These are phyloP conservation scores for Brevipalpus yothersi DNA, from an alignment of 1,140 invertebrate species.

Conservation along the genomic window DNA sequence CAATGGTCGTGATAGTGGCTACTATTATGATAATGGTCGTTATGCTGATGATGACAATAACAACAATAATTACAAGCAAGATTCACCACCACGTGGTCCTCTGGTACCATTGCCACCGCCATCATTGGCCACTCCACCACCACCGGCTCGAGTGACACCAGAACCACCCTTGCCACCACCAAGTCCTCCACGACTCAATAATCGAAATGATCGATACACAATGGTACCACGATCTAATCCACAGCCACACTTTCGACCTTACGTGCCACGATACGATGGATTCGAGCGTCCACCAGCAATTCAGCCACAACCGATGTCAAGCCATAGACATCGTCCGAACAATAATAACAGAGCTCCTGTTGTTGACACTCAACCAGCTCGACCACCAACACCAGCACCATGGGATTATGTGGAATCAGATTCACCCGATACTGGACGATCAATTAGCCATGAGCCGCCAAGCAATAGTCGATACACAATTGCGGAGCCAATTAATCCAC, in stretches of 20 bases:
- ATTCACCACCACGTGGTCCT: background rate
- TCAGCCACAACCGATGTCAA: background rate
- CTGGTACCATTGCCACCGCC: background rate
- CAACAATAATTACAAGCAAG: background rate
- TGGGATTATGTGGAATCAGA: background rate
- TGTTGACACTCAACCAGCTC: background rate
- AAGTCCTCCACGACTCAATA: background rate
- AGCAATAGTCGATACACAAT: background rate
- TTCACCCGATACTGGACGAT: background rate
- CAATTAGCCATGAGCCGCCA: background rate
- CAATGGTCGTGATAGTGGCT: too few species aligned
- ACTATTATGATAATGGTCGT: background rate
- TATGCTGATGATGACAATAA: background rate
- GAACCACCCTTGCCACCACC: background rate
- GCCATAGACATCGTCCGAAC: background rate
- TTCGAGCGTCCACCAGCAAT: background rate
- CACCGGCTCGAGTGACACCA: background rate
- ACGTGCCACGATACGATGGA: background rate
- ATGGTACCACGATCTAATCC: background rate
- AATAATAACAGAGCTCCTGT: background rate
- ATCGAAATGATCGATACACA: background rate
- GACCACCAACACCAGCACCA: background rate
- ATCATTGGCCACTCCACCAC: background rate
- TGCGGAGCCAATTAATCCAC: background rate
- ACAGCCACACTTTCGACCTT: background rate